Conservation (phyloP, 2,113 vertebrate genomes). For the Peucedramus taeniatus region DNA sequence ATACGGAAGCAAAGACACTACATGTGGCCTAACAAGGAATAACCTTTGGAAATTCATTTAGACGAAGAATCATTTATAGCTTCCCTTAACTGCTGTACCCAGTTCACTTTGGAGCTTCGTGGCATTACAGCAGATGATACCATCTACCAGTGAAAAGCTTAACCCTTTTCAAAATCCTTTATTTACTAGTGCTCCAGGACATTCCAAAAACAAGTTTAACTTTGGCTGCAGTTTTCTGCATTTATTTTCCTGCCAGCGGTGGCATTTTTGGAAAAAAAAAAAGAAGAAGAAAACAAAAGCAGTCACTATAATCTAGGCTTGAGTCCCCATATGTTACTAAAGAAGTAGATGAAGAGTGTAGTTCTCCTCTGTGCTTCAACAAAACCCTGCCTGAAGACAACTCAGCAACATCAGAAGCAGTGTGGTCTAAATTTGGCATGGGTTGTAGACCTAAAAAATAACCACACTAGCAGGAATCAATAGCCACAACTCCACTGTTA, state of each 20-base stretch:
- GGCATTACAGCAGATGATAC: background rate
- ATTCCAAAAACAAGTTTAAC: background rate
- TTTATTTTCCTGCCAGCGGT: background rate
- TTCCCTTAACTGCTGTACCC: background rate
- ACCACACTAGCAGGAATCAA: background rate
- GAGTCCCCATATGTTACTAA: background rate
- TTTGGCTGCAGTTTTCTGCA: background rate
- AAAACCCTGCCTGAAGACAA: background rate
- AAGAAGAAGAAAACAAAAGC: background rate
- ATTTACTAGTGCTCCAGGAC: background rate
- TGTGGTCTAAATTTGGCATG: background rate
- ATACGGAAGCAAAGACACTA: background rate
- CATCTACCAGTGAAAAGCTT: background rate
- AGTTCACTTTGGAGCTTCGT: background rate
- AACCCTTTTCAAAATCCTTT: background rate
- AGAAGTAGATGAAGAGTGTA: background rate
- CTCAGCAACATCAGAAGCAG: background rate
- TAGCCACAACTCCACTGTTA: background rate
- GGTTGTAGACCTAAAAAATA: background rate
- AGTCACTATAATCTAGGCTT: background rate
- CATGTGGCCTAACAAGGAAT: background rate
- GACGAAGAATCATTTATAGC: background rate
- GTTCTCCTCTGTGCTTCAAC: background rate
- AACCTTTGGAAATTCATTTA: slow-evolving; percentile 24
- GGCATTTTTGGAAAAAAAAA: background rate